These are phyloP conservation scores for Strongylocentrotus purpuratus DNA, from an alignment of 35 echinoderm and acorn worm species.

Conservation along the genomic window DNA sequence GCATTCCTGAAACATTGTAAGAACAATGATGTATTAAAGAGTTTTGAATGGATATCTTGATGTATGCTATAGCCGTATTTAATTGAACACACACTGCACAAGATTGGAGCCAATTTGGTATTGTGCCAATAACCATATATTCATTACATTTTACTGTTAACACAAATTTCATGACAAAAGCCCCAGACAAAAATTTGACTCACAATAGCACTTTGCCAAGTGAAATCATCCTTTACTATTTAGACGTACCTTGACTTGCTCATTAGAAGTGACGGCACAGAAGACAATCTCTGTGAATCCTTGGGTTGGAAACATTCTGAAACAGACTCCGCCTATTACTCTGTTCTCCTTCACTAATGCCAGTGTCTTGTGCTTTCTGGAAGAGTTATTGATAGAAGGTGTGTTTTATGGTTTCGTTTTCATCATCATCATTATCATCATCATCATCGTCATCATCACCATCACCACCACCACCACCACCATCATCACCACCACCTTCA, in stretches of 20 bases:
- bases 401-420: neutral
- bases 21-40: too few relatives aligned
- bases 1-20: too few relatives aligned
- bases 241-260: slow-evolving; percentile 89
- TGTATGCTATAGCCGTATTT: too few relatives aligned
- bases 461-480: neutral
- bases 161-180: too few relatives aligned
- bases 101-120: too few relatives aligned
- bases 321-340: slow-evolving; percentile 94
- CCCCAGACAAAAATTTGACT: too few relatives aligned
- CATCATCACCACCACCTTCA: neutral
- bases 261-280: slow-evolving; percentile 97
- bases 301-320: slow-evolving; percentile 92
- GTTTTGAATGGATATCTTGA: too few relatives aligned
- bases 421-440: neutral
- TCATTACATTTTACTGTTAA: too few relatives aligned
- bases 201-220: too few relatives aligned
- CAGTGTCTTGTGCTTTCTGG: slow-evolving; percentile 87
- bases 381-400: neutral
- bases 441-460: neutral
- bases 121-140: too few relatives aligned
- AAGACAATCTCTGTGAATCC: slow-evolving; percentile 98
- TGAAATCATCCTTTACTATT: neutral
- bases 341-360: slow-evolving; percentile 88
- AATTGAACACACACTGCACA: too few relatives aligned